Evolutionary conservation across 2,888 invertebrate species (phyloP).

Genomic region (Alsophila aescularia): DNA sequence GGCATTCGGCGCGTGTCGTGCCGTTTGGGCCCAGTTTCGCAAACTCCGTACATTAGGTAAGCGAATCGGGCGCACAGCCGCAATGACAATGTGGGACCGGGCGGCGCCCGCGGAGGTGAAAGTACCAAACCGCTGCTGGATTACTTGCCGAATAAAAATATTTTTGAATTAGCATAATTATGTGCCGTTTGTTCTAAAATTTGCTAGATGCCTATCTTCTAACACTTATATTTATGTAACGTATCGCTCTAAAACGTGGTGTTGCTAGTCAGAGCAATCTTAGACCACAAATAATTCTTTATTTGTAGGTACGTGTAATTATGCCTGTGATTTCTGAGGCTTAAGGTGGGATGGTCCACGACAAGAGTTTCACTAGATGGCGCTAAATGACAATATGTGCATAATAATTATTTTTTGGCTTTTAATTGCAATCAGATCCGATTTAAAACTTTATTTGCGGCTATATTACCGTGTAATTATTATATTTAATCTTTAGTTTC

Average conservation of each 20-base stretch:
- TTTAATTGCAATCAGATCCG: no score
- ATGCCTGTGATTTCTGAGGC: no score
- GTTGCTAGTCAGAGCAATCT: background rate
- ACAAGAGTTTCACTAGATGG: no score
- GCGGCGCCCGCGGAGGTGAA: slow-evolving; percentile 63
- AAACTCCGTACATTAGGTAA: slow-evolving; percentile 74
- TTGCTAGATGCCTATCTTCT: slow-evolving; percentile 2
- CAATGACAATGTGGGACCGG: slow-evolving; percentile 69
- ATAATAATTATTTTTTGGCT: no score
- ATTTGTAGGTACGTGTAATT: no score
- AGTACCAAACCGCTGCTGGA: slow-evolving; percentile 61
- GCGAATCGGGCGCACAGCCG: slow-evolving; percentile 66
- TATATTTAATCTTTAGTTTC: no score
- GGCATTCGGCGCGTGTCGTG: slow-evolving; percentile 57
- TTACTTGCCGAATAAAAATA: slow-evolving; percentile 50
- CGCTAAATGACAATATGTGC: no score
- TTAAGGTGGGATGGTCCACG: no score
- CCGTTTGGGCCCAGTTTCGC: slow-evolving; percentile 66
- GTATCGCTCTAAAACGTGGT: background rate
- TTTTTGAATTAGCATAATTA: slow-evolving; percentile 39
- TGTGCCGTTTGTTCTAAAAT: slow-evolving; percentile 24
- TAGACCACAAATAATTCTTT: no score
- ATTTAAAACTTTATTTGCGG: no score
- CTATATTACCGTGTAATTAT: no score
- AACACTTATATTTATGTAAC: slow-evolving; percentile 1